Conservation (phyloP, 2,888 invertebrate genomes). For the Hoplodrina blanda region DNA sequence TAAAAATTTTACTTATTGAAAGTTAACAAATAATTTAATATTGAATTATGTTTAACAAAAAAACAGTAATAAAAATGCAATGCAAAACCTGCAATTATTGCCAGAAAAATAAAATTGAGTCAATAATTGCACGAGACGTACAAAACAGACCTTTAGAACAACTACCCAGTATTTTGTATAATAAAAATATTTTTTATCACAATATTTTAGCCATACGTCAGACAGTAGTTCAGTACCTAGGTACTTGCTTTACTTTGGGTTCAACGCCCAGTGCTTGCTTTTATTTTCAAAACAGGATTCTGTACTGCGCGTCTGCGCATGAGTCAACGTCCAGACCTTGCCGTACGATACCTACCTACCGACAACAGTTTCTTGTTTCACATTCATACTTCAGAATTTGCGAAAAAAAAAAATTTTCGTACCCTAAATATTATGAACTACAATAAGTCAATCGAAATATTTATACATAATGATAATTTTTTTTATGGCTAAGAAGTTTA, state of each 20-base stretch:
- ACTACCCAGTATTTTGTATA: neutral
- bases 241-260: constrained; percentile 29
- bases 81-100: neutral
- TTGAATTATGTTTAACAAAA: neutral
- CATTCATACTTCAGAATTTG: constrained; percentile 10
- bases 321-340: constrained; percentile 49
- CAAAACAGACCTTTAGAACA: constrained; percentile 8
- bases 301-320: constrained; percentile 28
- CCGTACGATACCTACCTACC: neutral
- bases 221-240: no score
- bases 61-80: neutral
- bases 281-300: constrained; percentile 64
- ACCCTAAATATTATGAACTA: constrained; percentile 6
- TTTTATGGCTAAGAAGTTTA: no score
- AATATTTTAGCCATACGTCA: constrained; percentile 28
- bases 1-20: neutral
- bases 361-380: constrained; percentile 20
- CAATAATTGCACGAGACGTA: neutral
- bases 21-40: neutral
- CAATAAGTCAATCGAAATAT: constrained; percentile 18
- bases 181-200: constrained; percentile 18
- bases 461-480: constrained; percentile 28
- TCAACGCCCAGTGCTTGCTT: constrained; percentile 56
- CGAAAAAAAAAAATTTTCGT: constrained; percentile 2
- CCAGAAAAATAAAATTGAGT: neutral